Evolutionary conservation across 2,888 invertebrate species (phyloP).

Genomic region (Pyrochroa serraticornis): DNA sequence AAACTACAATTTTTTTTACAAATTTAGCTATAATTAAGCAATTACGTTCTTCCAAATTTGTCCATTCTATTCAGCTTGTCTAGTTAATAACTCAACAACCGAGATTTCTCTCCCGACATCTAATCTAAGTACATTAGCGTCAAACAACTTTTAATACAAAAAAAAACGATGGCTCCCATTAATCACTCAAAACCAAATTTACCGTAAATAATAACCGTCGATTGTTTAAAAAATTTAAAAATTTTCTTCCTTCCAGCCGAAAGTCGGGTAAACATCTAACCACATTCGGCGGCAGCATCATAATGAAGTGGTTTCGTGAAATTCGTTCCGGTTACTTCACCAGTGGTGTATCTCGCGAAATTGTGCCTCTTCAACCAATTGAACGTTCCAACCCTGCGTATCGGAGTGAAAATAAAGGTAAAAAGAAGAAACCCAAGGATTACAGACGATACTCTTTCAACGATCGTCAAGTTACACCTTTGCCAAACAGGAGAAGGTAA

Average conservation of each 20-base stretch:
- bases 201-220: too few relatives aligned
- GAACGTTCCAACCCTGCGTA: constrained; percentile 18
- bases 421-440: constrained; percentile 29
- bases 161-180: too few relatives aligned
- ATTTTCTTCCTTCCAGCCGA: constrained; percentile 5
- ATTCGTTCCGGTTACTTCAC: constrained; percentile 29
- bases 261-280: constrained; percentile 5
- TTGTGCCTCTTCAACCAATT: constrained; percentile 1
- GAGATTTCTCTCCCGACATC: too few relatives aligned
- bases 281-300: constrained; percentile 19
- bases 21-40: too few relatives aligned
- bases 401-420: constrained; percentile 38
- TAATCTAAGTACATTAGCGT: too few relatives aligned
- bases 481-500: constrained; percentile 35
- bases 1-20: too few relatives aligned
- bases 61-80: too few relatives aligned
- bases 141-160: too few relatives aligned
- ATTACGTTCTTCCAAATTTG: too few relatives aligned
- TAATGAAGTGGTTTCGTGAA: constrained; percentile 40
- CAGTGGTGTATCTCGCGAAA: constrained; percentile 4
- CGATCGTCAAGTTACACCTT: constrained; percentile 31
- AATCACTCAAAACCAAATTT: too few relatives aligned
- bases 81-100: too few relatives aligned
- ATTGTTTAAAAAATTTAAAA: background rate
- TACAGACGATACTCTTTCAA: constrained; percentile 43